These are phyloP conservation scores for Eublepharis macularius DNA, from an alignment of 2,113 vertebrate species.

Conservation along the genomic window DNA sequence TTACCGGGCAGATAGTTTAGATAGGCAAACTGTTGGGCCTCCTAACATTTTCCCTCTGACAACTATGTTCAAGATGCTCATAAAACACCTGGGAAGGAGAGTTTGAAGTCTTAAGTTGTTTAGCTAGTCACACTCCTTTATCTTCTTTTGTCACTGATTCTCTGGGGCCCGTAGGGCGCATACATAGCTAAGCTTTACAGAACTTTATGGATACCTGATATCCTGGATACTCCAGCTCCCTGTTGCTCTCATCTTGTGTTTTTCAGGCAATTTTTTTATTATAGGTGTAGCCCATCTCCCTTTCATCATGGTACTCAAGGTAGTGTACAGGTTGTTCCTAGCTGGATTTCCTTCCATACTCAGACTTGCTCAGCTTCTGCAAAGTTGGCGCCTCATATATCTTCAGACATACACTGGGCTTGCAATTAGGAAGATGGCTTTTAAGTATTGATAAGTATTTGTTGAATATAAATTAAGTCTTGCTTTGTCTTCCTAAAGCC, in stretches of 20 bases:
- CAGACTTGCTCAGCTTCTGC: too few relatives aligned
- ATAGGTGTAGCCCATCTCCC: too few relatives aligned
- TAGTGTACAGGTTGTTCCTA: too few relatives aligned
- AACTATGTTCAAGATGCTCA: neutral
- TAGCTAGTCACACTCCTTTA: neutral
- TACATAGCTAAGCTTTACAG: neutral
- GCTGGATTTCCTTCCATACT: too few relatives aligned
- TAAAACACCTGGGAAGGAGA: neutral
- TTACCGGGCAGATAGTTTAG: neutral
- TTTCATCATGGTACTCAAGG: too few relatives aligned
- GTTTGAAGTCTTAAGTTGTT: neutral
- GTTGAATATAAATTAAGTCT: neutral
- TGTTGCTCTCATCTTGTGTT: neutral
- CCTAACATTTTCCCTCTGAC: too few relatives aligned
- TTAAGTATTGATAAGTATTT: neutral
- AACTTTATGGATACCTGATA: neutral
- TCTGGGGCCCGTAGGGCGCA: neutral
- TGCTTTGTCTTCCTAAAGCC: neutral
- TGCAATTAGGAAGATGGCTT: neutral
- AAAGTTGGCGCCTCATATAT: too few relatives aligned
- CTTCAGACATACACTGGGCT: too few relatives aligned
- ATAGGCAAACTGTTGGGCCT: neutral
- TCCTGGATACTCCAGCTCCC: neutral
- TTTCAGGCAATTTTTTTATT: neutral
- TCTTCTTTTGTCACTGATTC: neutral